These are phyloP conservation scores for Ametastegia equiseti DNA, from an alignment of 2,888 invertebrate genomes.

Conservation along the genomic window DNA sequence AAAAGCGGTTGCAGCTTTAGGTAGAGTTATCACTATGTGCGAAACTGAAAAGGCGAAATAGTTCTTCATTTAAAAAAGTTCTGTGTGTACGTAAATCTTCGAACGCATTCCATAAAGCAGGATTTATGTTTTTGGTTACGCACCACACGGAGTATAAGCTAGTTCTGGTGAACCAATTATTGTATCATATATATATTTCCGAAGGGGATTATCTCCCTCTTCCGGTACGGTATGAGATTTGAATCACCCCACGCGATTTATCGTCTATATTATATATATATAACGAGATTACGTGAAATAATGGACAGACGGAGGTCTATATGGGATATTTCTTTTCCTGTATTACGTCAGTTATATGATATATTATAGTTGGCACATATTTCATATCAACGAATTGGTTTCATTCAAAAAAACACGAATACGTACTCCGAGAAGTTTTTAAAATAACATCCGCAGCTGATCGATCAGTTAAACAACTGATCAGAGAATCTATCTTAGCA, in stretches of 20 bases:
- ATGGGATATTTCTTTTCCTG: constrained; percentile 1
- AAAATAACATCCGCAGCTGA: constrained; percentile 7
- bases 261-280: no score
- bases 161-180: background rate
- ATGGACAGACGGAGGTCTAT: constrained; percentile 3
- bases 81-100: background rate
- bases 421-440: background rate
- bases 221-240: constrained; percentile 24
- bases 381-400: background rate
- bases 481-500: background rate
- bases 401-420: background rate
- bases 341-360: background rate
- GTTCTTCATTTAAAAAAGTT: background rate
- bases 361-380: background rate
- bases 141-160: background rate
- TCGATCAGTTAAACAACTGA: background rate
- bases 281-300: constrained; percentile 13
- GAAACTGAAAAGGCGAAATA: no score
- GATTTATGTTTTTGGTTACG: background rate
- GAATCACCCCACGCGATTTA: constrained; percentile 23
- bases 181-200: constrained; percentile 24
- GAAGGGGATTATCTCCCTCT: constrained; percentile 28
- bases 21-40: no score
- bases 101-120: background rate
- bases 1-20: background rate